Evolutionary conservation across 2,113 vertebrate species (phyloP).

Genomic region (Aldabrachelys gigantea): DNA sequence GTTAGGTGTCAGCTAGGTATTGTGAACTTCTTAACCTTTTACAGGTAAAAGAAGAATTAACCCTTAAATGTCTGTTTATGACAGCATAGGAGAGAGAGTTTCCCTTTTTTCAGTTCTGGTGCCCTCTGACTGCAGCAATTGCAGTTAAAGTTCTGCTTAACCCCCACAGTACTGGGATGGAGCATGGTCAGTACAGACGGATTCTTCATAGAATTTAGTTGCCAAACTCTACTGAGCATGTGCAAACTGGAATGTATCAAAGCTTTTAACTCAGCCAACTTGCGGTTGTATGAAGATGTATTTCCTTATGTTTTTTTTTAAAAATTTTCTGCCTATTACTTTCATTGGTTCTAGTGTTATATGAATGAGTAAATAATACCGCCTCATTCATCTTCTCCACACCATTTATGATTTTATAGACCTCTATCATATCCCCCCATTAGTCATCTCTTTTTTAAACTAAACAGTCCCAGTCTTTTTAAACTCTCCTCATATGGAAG

Average conservation of each 20-base stretch:
- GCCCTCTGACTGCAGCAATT: too few relatives aligned
- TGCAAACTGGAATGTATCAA: neutral
- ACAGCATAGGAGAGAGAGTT: neutral
- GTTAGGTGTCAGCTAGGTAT: too few relatives aligned
- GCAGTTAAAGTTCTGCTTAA: too few relatives aligned
- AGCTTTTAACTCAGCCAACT: neutral
- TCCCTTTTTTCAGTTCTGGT: neutral
- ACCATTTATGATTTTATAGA: neutral
- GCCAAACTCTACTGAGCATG: neutral
- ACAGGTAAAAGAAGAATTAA: too few relatives aligned
- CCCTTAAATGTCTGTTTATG: too few relatives aligned
- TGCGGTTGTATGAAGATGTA: neutral
- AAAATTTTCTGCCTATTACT: neutral
- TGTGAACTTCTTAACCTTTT: too few relatives aligned
- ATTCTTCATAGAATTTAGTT: neutral
- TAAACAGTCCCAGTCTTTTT: neutral
- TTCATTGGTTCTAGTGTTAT: neutral
- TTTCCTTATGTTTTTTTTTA: neutral
- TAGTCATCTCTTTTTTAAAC: neutral
- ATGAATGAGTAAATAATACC: neutral
- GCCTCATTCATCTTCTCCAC: neutral
- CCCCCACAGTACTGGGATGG: neutral
- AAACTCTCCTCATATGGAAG: neutral
- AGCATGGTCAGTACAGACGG: neutral
- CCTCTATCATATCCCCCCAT: neutral